A percentile compares a stretch with the other conserved stretches of the same genome.
Evolutionary conservation across 2,888 invertebrate species (phyloP).

Genomic region (Eilema griseolum): DNA sequence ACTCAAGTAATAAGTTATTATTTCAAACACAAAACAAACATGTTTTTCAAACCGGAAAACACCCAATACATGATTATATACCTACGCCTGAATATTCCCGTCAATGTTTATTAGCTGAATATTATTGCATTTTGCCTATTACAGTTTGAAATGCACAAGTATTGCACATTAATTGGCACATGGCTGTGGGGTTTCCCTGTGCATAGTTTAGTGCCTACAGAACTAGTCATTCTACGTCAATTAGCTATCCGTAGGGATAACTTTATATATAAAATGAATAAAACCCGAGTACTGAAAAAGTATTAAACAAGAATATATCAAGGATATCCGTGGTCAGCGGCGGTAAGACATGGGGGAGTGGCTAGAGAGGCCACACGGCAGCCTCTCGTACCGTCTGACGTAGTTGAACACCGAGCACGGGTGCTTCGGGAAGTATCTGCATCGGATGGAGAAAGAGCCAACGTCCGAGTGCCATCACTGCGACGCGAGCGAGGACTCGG

Average conservation of each 20-base stretch:
- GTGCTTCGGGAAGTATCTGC: no score
- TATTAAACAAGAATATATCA: no score
- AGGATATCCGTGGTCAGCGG: no score
- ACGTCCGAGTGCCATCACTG: no score
- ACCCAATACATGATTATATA: background rate
- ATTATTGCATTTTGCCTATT: constrained; percentile 12
- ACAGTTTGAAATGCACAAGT: constrained; percentile 4
- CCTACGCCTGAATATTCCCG: constrained; percentile 2
- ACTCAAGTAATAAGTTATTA: background rate
- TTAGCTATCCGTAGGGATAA: background rate
- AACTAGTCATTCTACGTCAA: constrained; percentile 6
- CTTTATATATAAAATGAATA: background rate
- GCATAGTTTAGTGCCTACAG: background rate
- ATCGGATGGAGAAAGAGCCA: no score
- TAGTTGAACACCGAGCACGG: no score
- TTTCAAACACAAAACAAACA: background rate
- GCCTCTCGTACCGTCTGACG: no score
- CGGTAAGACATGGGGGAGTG: no score
- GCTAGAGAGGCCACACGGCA: no score
- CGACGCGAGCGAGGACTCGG: no score
- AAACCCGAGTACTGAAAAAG: no score
- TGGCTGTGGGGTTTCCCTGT: constrained; percentile 14
- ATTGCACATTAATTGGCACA: constrained; percentile 11
- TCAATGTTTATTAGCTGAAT: background rate
- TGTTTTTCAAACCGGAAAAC: constrained; percentile 8